A percentile compares a stretch with the other conserved stretches of the same genome.
phyloP scores from a whole-genome alignment of 2,888 invertebrate species.

The Anodontia alba region DNA sequence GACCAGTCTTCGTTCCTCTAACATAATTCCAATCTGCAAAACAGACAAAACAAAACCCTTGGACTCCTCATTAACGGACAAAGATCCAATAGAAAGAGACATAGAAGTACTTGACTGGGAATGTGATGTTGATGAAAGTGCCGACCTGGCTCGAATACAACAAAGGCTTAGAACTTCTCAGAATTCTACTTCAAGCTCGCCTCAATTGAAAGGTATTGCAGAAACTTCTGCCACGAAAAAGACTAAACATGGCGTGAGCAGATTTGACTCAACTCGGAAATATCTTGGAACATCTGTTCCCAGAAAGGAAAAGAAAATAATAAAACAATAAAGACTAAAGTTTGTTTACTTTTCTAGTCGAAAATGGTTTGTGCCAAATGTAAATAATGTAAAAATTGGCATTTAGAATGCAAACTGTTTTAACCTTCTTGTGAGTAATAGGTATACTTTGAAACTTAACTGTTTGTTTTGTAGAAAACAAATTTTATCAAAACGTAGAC shows the following conservation, averaged over 20 bases:
- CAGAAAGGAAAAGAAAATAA: background rate
- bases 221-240: conserved; percentile 12
- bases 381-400: no score
- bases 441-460: no score
- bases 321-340: background rate
- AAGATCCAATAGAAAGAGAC: background rate
- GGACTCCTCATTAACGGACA: background rate
- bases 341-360: no score
- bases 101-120: background rate
- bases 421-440: no score
- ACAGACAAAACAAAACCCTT: background rate
- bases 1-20: background rate
- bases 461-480: no score
- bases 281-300: conserved; percentile 50
- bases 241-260: conserved; percentile 31
- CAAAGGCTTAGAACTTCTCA: background rate
- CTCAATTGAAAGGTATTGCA: background rate
- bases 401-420: no score
- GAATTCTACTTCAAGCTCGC: background rate
- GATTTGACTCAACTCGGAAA: conserved; percentile 54
- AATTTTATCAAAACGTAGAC: no score
- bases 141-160: background rate
- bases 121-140: background rate
- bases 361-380: no score
- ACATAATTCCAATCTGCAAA: background rate